Percentiles rank a stretch among this genome's conserved stretches.
phyloP scores from a whole-genome alignment of 2,797 vertebrate genomes.

The Tangara arthus region DNA sequence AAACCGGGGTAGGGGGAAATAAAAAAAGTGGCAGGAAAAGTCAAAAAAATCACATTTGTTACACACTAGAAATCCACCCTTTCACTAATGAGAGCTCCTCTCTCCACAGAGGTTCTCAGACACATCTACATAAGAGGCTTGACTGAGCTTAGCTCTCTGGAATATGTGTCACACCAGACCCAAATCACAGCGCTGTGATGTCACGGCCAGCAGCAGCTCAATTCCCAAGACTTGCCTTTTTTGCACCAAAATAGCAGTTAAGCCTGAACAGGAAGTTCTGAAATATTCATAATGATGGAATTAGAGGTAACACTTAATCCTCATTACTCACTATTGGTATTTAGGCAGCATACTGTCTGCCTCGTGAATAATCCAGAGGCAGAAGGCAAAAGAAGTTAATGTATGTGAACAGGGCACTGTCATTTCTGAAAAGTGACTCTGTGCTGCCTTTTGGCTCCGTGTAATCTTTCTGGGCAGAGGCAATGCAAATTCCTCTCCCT shows the following conservation, averaged over 20 bases:
- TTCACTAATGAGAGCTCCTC: neutral
- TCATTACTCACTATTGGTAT: constrained; percentile 24
- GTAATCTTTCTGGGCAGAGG: constrained; percentile 1
- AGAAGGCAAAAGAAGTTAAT: constrained; percentile 33
- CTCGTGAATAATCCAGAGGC: constrained; percentile 22
- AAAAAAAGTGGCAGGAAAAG: neutral
- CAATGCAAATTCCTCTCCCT: constrained; percentile 9
- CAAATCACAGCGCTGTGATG: constrained; percentile 43
- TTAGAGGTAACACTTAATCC: constrained; percentile 54
- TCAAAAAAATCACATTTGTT: neutral
- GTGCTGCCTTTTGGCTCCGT: neutral
- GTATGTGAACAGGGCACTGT: neutral
- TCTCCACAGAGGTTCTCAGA: neutral
- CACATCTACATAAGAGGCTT: neutral
- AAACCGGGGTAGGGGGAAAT: accelerated
- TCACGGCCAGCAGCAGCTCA: constrained; percentile 42
- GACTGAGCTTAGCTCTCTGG: neutral
- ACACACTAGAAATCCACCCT: neutral
- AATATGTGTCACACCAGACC: neutral
- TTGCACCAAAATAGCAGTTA: constrained; percentile 62
- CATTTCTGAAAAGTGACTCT: neutral
- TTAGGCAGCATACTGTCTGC: constrained; percentile 27
- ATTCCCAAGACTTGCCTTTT: constrained; percentile 31
- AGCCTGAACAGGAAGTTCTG: constrained; percentile 57
- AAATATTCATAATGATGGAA: constrained; percentile 29